These are phyloP conservation scores for Sebastes jordani DNA, from an alignment of 2,797 vertebrate genomes.

Conservation along the genomic window DNA sequence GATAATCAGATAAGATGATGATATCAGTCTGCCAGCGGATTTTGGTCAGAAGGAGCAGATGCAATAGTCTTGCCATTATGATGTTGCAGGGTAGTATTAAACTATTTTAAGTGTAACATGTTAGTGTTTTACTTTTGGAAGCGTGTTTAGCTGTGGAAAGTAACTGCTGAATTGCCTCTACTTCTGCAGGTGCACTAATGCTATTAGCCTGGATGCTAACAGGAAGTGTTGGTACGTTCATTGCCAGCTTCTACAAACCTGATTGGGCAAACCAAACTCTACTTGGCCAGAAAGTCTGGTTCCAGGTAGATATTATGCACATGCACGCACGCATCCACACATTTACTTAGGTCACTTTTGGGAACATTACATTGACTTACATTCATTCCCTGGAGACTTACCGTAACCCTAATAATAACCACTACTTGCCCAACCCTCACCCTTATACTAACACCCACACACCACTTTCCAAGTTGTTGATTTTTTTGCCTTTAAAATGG, in stretches of 20 bases:
- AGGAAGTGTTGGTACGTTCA: conserved; percentile 52
- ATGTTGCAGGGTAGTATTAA: neutral
- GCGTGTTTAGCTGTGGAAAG: neutral
- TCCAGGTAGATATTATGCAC: conserved; percentile 31
- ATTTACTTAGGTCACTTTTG: no score
- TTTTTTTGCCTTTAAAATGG: no score
- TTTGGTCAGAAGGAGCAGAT: neutral
- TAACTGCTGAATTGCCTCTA: neutral
- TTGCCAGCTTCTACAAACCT: conserved; percentile 54
- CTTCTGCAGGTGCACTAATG: conserved; percentile 42
- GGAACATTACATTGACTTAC: no score
- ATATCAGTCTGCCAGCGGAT: neutral
- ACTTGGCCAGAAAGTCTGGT: conserved; percentile 54
- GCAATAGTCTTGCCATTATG: neutral
- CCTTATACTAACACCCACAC: neutral
- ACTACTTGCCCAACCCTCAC: neutral
- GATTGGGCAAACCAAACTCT: conserved; percentile 45
- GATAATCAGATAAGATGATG: neutral
- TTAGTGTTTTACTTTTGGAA: neutral
- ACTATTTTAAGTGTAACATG: neutral
- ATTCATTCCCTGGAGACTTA: no score
- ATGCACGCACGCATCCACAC: no score
- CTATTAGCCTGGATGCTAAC: conserved; percentile 60
- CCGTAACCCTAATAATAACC: no score
- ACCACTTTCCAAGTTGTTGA: neutral